Conservation (phyloP, 35 echinoderm and acorn worm genomes). For the Diadema setosum region DNA sequence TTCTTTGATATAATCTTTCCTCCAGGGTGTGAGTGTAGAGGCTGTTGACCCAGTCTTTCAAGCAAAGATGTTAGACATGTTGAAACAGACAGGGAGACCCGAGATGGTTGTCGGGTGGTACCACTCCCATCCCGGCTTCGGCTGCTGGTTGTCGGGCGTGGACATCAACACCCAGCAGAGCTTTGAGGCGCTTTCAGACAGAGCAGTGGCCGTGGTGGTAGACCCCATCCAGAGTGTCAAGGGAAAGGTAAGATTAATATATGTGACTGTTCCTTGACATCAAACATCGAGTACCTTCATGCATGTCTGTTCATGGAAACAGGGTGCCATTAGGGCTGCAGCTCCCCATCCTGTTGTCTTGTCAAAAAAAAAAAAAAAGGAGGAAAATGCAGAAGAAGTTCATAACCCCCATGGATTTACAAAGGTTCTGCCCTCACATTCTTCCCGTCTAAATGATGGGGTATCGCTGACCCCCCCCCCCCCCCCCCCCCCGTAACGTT, state of each 20-base stretch:
- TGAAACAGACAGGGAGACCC: conserved; percentile 90
- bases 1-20: background rate
- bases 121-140: conserved; percentile 96
- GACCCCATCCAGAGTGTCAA: conserved; percentile 98
- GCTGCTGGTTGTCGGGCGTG: conserved; percentile 94
- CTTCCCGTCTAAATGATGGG: no score
- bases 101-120: conserved; percentile 99
- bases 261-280: background rate
- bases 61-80: conserved; percentile 99
- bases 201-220: conserved; percentile 94
- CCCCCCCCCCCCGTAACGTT: no score
- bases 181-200: conserved; percentile 95
- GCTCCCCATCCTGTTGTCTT: no score
- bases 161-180: conserved; percentile 99
- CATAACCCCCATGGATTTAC: no score
- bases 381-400: no score
- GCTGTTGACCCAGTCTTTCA: conserved; percentile 97
- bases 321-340: no score
- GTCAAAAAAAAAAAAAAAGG: no score
- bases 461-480: no score
- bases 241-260: conserved; percentile 66
- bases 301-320: no score
- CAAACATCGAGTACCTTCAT: no score
- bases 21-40: conserved; percentile 96
- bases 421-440: no score